Evolutionary conservation across 2,113 vertebrate genomes (phyloP).

Genomic region (Coptodon rendalli): DNA sequence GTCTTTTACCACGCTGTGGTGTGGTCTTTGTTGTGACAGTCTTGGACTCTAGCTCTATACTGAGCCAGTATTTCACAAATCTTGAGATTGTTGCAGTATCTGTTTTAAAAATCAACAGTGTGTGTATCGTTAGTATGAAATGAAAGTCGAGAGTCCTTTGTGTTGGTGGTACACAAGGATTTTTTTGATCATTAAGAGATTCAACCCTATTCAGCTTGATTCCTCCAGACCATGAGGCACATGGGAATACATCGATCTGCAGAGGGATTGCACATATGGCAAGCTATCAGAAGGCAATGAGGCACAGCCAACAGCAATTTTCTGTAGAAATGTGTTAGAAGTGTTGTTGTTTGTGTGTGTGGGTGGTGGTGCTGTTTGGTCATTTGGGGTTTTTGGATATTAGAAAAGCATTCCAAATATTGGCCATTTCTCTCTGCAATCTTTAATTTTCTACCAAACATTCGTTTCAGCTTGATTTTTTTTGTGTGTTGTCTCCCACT

Average conservation of each 20-base stretch:
- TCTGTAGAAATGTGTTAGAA: not conserved
- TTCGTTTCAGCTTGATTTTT: not conserved
- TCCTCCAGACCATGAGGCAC: conserved; percentile 11
- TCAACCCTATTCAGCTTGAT: not conserved
- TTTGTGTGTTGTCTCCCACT: not conserved
- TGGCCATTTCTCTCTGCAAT: not conserved
- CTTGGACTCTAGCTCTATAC: not conserved
- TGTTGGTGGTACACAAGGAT: not conserved
- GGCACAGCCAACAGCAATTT: conserved; percentile 30
- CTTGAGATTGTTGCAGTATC: not conserved
- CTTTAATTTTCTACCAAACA: not conserved
- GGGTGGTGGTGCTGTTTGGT: not conserved
- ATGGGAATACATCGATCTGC: conserved; percentile 41
- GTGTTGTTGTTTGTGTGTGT: not conserved
- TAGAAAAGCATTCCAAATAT: not conserved
- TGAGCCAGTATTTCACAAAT: not conserved
- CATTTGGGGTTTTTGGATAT: not conserved
- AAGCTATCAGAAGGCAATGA: conserved; percentile 57
- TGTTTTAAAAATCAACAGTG: not conserved
- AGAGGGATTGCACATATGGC: conserved; percentile 17
- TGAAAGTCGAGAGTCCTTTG: not conserved
- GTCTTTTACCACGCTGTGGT: not conserved
- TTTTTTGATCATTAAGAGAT: conserved; percentile 18
- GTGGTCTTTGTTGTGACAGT: not conserved
- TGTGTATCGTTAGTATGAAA: not conserved